These are phyloP conservation scores for Ictidomys tridecemlineatus DNA, from an alignment of 2,113 vertebrate genomes.

Conservation along the genomic window DNA sequence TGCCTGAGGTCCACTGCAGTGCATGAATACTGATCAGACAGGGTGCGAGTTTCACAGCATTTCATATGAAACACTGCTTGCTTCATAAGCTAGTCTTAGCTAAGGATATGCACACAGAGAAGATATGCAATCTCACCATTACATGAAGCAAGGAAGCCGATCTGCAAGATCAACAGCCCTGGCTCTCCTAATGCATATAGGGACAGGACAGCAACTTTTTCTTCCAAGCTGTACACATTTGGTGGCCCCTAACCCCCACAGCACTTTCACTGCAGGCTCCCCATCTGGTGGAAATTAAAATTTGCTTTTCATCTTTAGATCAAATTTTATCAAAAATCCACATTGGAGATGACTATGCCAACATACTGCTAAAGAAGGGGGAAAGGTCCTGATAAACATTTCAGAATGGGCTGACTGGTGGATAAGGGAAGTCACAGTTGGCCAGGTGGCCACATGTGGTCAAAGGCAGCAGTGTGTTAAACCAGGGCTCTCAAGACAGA, in stretches of 20 bases:
- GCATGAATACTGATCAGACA: neutral
- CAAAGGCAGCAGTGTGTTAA: neutral
- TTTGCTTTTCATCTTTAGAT: slow-evolving; percentile 15
- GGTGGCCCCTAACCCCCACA: neutral
- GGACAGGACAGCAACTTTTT: neutral
- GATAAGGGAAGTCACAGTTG: neutral
- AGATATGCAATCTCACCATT: neutral
- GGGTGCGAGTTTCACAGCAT: neutral
- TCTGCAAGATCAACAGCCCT: neutral
- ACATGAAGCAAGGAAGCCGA: neutral
- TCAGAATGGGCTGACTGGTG: neutral
- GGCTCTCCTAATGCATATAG: neutral
- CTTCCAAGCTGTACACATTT: neutral
- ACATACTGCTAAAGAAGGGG: neutral
- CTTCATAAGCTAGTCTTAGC: neutral
- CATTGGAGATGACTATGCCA: neutral
- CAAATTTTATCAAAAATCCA: slow-evolving; percentile 28
- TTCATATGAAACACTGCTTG: neutral
- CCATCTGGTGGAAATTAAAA: neutral
- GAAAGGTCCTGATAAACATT: neutral
- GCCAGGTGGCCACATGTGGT: neutral
- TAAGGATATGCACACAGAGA: neutral
- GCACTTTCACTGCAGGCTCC: neutral
- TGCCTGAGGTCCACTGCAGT: neutral
- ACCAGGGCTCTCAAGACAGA: neutral